phyloP scores from a whole-genome alignment of 2,113 vertebrate species.

The Oncorhynchus masou region DNA sequence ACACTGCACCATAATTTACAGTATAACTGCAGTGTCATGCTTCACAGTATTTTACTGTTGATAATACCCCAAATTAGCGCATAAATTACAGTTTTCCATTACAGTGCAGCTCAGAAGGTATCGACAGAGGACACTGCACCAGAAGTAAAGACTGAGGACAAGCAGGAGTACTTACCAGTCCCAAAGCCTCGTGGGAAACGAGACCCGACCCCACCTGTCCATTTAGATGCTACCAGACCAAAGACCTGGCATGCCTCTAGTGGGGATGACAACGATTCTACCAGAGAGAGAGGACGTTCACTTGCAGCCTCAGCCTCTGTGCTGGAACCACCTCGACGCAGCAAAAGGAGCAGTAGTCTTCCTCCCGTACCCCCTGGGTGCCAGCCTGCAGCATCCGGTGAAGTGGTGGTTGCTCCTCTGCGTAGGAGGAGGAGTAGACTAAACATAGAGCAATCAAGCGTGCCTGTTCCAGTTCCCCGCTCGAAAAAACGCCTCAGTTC shows the following conservation, averaged over 20 bases:
- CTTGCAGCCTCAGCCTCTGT: not conserved
- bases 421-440: slow-evolving; percentile 31
- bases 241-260: not conserved
- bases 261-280: not conserved
- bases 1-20: too few species aligned
- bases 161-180: slow-evolving; percentile 21
- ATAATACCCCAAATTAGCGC: too few species aligned
- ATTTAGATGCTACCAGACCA: not conserved
- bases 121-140: not conserved
- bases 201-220: slow-evolving; percentile 15
- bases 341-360: slow-evolving; percentile 9
- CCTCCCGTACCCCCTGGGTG: not conserved
- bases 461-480: slow-evolving; percentile 46
- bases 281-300: not conserved
- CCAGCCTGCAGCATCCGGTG: not conserved
- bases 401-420: not conserved
- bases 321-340: not conserved
- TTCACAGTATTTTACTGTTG: too few species aligned
- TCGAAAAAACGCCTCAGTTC: slow-evolving; percentile 52
- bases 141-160: slow-evolving; percentile 8
- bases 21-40: too few species aligned
- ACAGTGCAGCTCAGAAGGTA: not conserved
- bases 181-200: slow-evolving; percentile 53
- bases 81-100: too few species aligned
- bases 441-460: not conserved